These are phyloP conservation scores for Lasaia peninsularis DNA, from an alignment of 1,140 invertebrate species.

Conservation along the genomic window DNA sequence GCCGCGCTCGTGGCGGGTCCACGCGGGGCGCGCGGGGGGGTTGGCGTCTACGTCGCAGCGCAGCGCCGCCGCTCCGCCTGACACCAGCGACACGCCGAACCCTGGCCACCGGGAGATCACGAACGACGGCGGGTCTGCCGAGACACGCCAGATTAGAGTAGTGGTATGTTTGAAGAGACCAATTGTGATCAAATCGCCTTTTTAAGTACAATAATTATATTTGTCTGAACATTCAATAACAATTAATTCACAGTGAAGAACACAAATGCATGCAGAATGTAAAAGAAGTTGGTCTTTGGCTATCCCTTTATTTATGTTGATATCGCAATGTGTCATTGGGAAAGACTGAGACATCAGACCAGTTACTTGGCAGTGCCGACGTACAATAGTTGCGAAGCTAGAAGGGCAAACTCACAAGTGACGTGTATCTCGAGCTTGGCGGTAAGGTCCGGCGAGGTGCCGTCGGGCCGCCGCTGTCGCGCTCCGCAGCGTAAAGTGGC, in stretches of 20 bases:
- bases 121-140: slow-evolving; percentile 91
- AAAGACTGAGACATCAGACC: no score
- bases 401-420: slow-evolving; percentile 46
- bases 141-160: not conserved
- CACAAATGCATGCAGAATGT: no score
- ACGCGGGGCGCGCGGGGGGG: slow-evolving; percentile 89
- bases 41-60: slow-evolving; percentile 95
- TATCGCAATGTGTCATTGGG: no score
- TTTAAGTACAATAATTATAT: no score
- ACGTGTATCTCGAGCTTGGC: slow-evolving; percentile 64
- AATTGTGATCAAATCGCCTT: no score
- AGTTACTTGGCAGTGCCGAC: no score
- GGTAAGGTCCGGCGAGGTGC: slow-evolving; percentile 24
- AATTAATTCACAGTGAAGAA: no score
- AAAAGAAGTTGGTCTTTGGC: no score
- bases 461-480: slow-evolving; percentile 37
- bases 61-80: slow-evolving; percentile 90
- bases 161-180: no score
- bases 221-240: no score
- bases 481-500: slow-evolving; percentile 57
- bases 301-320: no score
- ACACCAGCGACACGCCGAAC: slow-evolving; percentile 90
- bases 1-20: slow-evolving; percentile 81
- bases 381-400: not conserved
- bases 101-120: slow-evolving; percentile 92